A percentile compares a stretch with the other conserved stretches of the same genome.
Conservation (phyloP, 2,113 vertebrate species). For the Pardalotus punctatus region DNA sequence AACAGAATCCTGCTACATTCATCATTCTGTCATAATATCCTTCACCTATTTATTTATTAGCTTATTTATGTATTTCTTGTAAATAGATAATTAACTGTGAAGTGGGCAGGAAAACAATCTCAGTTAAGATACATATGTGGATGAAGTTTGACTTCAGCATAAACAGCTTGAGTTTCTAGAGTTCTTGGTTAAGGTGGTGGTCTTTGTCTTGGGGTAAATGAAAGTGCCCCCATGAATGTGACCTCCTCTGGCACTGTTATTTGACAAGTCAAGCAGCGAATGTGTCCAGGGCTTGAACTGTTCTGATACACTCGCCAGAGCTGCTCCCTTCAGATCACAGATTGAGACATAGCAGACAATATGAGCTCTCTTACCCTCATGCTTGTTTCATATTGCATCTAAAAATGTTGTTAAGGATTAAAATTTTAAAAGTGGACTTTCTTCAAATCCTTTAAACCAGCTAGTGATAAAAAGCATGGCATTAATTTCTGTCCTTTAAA, state of each 20-base stretch:
- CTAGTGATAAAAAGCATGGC: accelerated
- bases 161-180: background rate
- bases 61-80: background rate
- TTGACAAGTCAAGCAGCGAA: background rate
- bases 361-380: background rate
- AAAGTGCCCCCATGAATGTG: background rate
- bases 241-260: background rate
- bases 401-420: background rate
- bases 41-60: background rate
- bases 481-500: background rate
- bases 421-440: background rate
- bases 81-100: background rate
- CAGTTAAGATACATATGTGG: background rate
- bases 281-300: background rate
- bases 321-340: background rate
- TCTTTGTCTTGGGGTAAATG: background rate
- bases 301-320: background rate
- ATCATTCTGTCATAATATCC: background rate
- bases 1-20: background rate
- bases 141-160: background rate
- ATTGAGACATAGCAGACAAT: background rate
- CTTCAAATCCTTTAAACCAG: background rate
- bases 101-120: background rate
- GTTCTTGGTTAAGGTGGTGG: background rate
- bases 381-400: background rate